Conservation (phyloP, 2,888 invertebrate genomes). For the Platycnemis pennipes region DNA sequence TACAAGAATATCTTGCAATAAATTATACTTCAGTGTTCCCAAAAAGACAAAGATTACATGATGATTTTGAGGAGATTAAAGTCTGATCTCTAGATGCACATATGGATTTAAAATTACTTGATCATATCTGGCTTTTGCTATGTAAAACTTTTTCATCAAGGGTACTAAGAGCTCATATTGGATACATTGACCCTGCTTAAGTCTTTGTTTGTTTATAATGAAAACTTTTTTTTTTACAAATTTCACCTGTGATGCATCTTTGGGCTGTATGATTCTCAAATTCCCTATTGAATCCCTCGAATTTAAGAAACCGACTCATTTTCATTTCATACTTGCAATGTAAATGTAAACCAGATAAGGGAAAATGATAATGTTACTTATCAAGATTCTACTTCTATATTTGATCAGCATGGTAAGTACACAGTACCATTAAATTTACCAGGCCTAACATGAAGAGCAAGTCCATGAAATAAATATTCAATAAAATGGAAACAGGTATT, state of each 20-base stretch:
- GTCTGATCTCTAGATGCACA: constrained; percentile 58
- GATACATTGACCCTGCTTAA: constrained; percentile 64
- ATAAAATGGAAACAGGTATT: constrained; percentile 66
- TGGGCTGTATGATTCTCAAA: constrained; percentile 17
- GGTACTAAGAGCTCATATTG: constrained; percentile 60
- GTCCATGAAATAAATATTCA: constrained; percentile 69
- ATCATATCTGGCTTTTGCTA: background rate
- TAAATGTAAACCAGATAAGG: constrained; percentile 59
- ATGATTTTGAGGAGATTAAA: constrained; percentile 64
- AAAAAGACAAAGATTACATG: constrained; percentile 59
- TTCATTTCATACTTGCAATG: constrained; percentile 47
- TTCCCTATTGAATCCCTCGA: constrained; percentile 31
- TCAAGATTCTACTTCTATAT: constrained; percentile 71
- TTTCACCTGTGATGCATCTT: constrained; percentile 36
- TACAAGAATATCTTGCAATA: constrained; percentile 66
- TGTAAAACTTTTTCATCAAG: constrained; percentile 52
- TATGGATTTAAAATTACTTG: constrained; percentile 53
- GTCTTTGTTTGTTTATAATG: constrained; percentile 49
- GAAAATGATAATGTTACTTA: constrained; percentile 69
- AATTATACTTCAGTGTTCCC: constrained; percentile 58
- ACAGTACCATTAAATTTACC: constrained; percentile 72
- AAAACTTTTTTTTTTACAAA: constrained; percentile 41
- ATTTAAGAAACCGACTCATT: constrained; percentile 35
- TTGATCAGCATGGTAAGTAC: constrained; percentile 73
- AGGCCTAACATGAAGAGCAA: constrained; percentile 70